Conservation (phyloP, 2,113 vertebrate genomes). For the Hippoglossus stenolepis region DNA sequence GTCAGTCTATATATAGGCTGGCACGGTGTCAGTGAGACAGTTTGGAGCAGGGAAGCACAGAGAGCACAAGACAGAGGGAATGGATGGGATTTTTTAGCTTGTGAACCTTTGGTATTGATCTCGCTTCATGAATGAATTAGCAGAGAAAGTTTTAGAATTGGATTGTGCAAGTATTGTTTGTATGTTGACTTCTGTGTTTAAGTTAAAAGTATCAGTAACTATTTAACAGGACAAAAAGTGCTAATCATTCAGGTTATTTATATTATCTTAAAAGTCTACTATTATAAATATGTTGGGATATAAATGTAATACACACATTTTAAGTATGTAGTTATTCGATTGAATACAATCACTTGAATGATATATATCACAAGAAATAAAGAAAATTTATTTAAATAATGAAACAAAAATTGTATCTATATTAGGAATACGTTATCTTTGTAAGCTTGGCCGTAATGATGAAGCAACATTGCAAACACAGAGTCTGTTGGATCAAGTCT, state of each 20-base stretch:
- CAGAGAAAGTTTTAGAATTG: too few species aligned
- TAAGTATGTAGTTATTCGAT: background rate
- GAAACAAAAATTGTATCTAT: too few species aligned
- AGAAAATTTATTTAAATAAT: too few species aligned
- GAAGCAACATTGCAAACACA: too few species aligned
- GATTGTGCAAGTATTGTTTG: too few species aligned
- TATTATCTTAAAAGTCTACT: background rate
- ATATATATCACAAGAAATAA: too few species aligned
- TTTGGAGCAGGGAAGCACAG: conserved; percentile 6
- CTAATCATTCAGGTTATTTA: background rate
- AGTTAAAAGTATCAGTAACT: background rate
- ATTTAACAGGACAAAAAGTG: background rate
- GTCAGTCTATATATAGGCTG: conserved; percentile 86
- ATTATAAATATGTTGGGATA: background rate
- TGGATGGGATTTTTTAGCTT: background rate
- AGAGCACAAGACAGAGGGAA: background rate
- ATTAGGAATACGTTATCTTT: too few species aligned
- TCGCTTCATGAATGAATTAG: too few species aligned
- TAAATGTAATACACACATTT: background rate
- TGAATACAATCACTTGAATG: background rate
- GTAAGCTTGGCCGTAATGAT: too few species aligned
- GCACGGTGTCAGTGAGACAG: conserved; percentile 54
- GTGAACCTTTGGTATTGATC: rapidly evolving
- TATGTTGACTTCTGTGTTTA: background rate
- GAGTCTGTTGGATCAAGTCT: too few species aligned